Evolutionary conservation across 1,140 invertebrate species (phyloP), one percentile per base, ranked within the genome.

Genomic region (Anastrepha obliqua): DNA sequence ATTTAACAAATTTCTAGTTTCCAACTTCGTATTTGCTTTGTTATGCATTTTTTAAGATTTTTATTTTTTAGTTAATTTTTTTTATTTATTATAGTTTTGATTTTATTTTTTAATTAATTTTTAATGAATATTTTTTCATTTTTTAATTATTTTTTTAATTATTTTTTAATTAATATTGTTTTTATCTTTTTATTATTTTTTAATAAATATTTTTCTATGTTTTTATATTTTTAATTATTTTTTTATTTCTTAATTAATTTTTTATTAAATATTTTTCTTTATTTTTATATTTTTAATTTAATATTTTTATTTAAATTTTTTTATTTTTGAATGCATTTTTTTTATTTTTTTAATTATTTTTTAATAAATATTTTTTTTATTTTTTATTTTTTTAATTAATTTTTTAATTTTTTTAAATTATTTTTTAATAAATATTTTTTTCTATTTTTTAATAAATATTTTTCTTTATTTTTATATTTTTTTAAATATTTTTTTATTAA

Each of bases 1-100:
- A 29, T 81, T 55, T 81, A 81, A 81, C 74, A 58, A 81, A 55
- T 81, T 20, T 81, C 20, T 55, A 55, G 8, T 20, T 51, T 8
- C 11, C 17, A 58, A 20, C 13, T 70, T 70, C 11, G 4, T 8
- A 44, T 13, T 42, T 44, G 4, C 13, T 6, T 55, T 55, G 29
- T 29, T 29, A 29, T 29, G 29, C 29, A 29, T 55, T 11, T 6
- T 11, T 6, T 11, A 55, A 55, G 29, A 29, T 29, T 29, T 29
- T 29, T 29, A 15, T 62, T 17, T 62, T 62, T 29, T 0, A 29
- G 1, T 29, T 29, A 29, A 0, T 29, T 15, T 17, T 17, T 17
- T 67, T 29, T 67, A 29, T 39, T 67, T 67, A 67, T 64, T 58
- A 58, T 8, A 58, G 55, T 15, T 62, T 62, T 17, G 4, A 62